These are phyloP conservation scores for Enteromius mattozi DNA, from an alignment of 2,797 vertebrate genomes.

Conservation along the genomic window DNA sequence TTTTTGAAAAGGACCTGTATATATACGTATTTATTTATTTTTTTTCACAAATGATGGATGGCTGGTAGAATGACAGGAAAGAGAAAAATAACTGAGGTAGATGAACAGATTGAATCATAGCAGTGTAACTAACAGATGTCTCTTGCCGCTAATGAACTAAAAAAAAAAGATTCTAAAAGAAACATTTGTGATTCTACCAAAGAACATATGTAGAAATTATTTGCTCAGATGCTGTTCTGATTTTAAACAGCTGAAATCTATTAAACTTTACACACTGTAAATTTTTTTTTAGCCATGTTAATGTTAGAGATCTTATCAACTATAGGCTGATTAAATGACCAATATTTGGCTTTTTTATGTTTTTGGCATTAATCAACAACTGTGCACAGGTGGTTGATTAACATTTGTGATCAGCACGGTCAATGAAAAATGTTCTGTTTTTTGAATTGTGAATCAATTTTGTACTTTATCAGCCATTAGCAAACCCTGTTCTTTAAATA, in stretches of 20 bases:
- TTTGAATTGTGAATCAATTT: background rate
- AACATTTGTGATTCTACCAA: background rate
- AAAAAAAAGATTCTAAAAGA: slow-evolving; percentile 2
- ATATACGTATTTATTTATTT: too few species aligned
- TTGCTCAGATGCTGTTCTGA: background rate
- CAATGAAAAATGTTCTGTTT: background rate
- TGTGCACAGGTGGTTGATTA: background rate
- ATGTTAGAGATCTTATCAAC: background rate
- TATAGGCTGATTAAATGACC: background rate
- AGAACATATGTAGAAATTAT: background rate
- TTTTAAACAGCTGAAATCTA: background rate
- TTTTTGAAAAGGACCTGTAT: too few species aligned
- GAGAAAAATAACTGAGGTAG: background rate
- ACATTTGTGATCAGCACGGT: background rate
- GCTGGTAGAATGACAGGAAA: background rate
- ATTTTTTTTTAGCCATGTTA: background rate
- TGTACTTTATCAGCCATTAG: background rate
- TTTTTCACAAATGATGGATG: background rate
- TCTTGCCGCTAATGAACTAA: slow-evolving; percentile 1
- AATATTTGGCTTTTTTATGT: background rate
- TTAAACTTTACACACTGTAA: background rate
- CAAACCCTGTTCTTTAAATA: background rate
- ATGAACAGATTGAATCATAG: slow-evolving; percentile 16
- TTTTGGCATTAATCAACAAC: background rate
- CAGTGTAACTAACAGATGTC: slow-evolving; percentile 30